These are phyloP conservation scores for Talpa occidentalis DNA, from an alignment of 2,113 vertebrate species.

Conservation along the genomic window DNA sequence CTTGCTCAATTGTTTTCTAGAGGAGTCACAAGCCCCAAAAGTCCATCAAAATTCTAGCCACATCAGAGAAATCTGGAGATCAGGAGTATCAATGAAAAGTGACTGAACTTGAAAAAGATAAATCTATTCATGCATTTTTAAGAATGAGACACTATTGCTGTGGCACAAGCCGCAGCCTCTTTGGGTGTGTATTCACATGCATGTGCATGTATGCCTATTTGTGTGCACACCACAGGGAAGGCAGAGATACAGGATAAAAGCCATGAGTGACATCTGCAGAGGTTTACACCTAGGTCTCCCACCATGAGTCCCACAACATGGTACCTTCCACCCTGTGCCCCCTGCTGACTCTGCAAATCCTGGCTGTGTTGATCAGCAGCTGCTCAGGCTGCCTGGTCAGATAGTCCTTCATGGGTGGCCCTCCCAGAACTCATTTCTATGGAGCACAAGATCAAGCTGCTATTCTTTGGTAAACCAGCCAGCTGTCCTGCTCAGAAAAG, in stretches of 20 bases:
- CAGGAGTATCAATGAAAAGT: neutral
- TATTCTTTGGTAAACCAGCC: neutral
- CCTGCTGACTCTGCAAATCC: neutral
- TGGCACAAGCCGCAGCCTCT: neutral
- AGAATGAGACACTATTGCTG: neutral
- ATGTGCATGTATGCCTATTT: fast-evolving
- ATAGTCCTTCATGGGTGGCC: neutral
- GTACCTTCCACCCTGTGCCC: neutral
- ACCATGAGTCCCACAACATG: fast-evolving
- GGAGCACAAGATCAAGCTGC: neutral
- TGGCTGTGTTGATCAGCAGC: neutral
- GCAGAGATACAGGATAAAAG: neutral
- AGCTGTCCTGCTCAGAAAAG: neutral
- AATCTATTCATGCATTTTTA: neutral
- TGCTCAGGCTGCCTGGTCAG: neutral
- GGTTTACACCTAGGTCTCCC: fast-evolving
- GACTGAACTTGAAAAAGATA: neutral
- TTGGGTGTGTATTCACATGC: too few species aligned
- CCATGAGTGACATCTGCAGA: neutral
- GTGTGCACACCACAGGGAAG: neutral
- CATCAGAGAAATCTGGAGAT: neutral
- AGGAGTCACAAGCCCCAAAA: neutral
- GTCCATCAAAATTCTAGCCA: conserved; percentile 3
- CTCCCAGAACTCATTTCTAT: neutral
- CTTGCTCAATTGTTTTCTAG: conserved; percentile 23